These are phyloP conservation scores for Dastarcus helophoroides DNA, from an alignment of 2,888 invertebrate genomes.

Conservation along the genomic window DNA sequence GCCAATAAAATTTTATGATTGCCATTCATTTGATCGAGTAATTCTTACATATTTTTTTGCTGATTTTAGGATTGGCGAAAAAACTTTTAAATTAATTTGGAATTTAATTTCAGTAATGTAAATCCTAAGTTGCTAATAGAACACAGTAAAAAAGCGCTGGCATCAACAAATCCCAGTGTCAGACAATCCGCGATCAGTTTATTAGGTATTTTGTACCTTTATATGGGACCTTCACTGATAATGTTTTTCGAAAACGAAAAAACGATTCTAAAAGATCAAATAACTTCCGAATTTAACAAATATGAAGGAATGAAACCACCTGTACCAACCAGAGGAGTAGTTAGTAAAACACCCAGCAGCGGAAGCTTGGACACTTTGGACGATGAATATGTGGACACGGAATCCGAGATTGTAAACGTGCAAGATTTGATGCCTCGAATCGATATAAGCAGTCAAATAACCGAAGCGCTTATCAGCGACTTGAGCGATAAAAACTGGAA, in stretches of 20 bases:
- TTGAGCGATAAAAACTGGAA: conserved; percentile 91
- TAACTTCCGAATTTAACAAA: conserved; percentile 78
- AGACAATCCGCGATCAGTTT: conserved; percentile 65
- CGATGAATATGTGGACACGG: conserved; percentile 34
- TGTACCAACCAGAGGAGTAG: conserved; percentile 52
- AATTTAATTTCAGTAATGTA: conserved; percentile 33
- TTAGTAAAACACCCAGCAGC: conserved; percentile 30
- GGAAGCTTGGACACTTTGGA: conserved; percentile 40
- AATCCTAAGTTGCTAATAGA: conserved; percentile 65
- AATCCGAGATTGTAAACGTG: conserved; percentile 40
- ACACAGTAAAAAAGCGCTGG: conserved; percentile 70
- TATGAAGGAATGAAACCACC: conserved; percentile 65
- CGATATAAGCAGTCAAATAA: conserved; percentile 75
- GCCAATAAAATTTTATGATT: too few relatives aligned
- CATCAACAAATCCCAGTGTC: conserved; percentile 76
- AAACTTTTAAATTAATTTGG: too few relatives aligned
- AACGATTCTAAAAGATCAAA: conserved; percentile 68
- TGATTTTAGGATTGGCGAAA: too few relatives aligned
- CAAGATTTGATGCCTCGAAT: conserved; percentile 66
- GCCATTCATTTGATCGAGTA: too few relatives aligned
- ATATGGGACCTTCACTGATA: conserved; percentile 64
- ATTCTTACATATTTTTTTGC: too few relatives aligned
- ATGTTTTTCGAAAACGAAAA: conserved; percentile 81
- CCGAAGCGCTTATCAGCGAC: conserved; percentile 67
- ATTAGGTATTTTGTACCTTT: conserved; percentile 68